phyloP scores from a whole-genome alignment of 2,797 vertebrate species.

The Mormyrops attenuatus region DNA sequence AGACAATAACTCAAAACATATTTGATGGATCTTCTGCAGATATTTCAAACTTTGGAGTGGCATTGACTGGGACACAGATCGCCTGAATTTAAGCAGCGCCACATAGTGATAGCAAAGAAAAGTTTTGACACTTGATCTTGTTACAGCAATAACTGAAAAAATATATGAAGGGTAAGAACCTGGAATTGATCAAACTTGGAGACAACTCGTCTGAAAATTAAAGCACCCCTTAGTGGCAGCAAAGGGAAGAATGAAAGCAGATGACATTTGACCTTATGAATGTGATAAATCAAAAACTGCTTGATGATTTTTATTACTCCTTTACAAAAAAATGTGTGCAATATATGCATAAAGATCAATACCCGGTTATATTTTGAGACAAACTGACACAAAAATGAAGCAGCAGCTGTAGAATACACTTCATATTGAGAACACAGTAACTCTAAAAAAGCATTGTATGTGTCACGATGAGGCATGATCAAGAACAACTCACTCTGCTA shows the following conservation, averaged over 20 bases:
- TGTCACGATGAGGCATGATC: not conserved
- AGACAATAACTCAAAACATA: not conserved
- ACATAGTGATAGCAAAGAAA: not conserved
- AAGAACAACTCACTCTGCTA: not conserved
- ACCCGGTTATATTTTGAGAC: not conserved
- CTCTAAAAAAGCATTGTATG: not conserved
- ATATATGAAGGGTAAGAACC: not conserved
- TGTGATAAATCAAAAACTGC: not conserved
- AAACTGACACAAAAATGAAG: not conserved
- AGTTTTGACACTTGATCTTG: not conserved
- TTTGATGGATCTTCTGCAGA: not conserved
- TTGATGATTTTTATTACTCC: not conserved
- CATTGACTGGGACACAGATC: not conserved
- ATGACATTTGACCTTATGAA: not conserved
- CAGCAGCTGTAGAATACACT: not conserved
- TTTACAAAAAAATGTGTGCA: not conserved
- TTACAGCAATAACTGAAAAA: not conserved
- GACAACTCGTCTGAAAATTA: not conserved
- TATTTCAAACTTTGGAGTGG: not conserved
- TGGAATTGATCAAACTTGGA: not conserved
- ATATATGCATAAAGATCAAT: not conserved
- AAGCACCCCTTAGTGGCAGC: not conserved
- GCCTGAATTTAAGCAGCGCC: not conserved
- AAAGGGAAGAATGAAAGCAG: not conserved
- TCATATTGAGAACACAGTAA: not conserved